Percentiles rank a stretch among this genome's conserved stretches.
Conservation (phyloP, 2,797 vertebrate species). For the Oceanodroma leucorhoa region DNA sequence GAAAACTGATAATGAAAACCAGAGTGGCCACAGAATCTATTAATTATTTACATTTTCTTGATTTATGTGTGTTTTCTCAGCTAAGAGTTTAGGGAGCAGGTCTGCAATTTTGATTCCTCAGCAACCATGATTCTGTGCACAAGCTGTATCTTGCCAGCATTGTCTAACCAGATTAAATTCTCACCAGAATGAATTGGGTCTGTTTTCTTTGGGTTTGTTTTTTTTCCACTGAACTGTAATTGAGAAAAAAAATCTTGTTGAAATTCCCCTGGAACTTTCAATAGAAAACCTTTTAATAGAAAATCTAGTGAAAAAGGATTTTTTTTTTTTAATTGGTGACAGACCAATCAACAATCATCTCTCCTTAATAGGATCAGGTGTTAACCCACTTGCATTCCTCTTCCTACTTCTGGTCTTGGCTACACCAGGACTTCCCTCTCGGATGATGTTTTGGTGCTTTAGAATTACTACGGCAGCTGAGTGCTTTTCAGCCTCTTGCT, state of each 20-base stretch:
- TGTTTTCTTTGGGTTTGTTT: background rate
- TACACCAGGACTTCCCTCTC: background rate
- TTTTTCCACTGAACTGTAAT: background rate
- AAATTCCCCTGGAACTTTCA: background rate
- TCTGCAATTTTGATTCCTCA: background rate
- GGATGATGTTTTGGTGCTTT: background rate
- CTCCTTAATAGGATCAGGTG: background rate
- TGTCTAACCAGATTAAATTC: background rate
- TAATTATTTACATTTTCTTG: background rate
- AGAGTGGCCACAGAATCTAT: background rate
- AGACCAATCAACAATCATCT: background rate
- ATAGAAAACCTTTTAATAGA: background rate
- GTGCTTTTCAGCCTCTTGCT: background rate
- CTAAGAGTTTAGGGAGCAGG: background rate
- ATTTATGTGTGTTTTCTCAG: background rate
- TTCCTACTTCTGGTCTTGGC: background rate
- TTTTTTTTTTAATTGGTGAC: background rate
- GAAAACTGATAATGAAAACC: background rate
- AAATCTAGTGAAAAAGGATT: background rate
- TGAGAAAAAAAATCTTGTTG: background rate
- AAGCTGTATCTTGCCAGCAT: background rate
- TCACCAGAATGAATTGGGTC: background rate
- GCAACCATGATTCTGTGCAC: background rate
- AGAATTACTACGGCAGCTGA: background rate
- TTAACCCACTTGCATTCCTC: background rate